Evolutionary conservation across 2,797 vertebrate genomes (phyloP), one percentile per base, ranked within the genome.

Genomic region (Phoxinus dragarum): DNA sequence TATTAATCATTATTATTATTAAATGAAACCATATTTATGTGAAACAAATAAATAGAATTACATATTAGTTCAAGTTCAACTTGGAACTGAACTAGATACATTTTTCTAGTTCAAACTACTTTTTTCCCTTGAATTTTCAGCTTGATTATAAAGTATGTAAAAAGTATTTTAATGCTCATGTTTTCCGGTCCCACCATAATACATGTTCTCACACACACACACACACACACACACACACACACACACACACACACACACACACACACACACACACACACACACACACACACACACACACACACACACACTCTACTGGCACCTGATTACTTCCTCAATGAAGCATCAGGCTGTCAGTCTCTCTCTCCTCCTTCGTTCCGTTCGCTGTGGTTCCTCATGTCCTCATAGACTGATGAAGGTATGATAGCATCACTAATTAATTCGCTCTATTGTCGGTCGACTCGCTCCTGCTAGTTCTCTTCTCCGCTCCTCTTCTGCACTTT

Each of bases 361-460:
- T n/a, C n/a, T 61, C 74, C 34, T 14, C 44, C 47, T 31, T 84
- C 23, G 49, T 47, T 76, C 84, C 68, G 27, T 74, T 69, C 69
- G 47, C 64, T 10, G 19, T 75, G 82, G 76, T 86, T 86, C 67
- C 68, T 86, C 87, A 88, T 76, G 85, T 89, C 92, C 89, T 89
- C 83, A 87, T 87, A 84, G 89, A 91, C 86, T 88, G 87, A 92
- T 84, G 72, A 89, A 93, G 68, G 89, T 82, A 92, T 90, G 93
- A 93, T 94, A 94, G 93, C 93, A 93, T 94, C n/a, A 91, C 90
- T 93, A 93, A 92, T 95, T 92, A 93, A 91, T 88, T 89, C 93
- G 90, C 89, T 81, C 44, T 83, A 86, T 88, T 89, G 88, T 91
- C 82, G 79, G 88, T 89, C 90, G 86, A 59, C 92, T 92, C 92